Conservation (phyloP, 2,113 vertebrate species). For the Osmerus eperlanus region DNA sequence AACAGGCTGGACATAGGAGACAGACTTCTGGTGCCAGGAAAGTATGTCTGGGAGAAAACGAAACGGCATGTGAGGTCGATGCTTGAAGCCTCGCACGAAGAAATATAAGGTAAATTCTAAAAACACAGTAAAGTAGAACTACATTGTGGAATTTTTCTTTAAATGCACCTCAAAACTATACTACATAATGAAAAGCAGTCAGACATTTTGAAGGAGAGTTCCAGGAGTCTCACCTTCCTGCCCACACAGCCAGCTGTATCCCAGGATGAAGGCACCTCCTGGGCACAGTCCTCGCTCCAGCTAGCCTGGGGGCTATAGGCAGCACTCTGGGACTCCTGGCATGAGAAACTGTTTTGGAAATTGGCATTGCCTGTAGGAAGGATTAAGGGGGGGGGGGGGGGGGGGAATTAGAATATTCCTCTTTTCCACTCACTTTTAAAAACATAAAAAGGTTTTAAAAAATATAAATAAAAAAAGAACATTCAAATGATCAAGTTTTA, state of each 20-base stretch:
- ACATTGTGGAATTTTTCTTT: no score
- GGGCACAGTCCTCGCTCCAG: slow-evolving; percentile 70
- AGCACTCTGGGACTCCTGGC: slow-evolving; percentile 54
- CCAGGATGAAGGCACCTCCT: slow-evolving; percentile 65
- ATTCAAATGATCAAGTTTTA: not conserved
- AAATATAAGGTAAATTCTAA: no score
- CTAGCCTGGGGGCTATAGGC: slow-evolving; percentile 53
- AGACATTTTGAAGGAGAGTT: no score
- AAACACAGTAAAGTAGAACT: no score
- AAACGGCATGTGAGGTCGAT: not conserved
- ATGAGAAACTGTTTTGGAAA: slow-evolving; percentile 57
- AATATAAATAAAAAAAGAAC: no score
- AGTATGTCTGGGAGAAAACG: slow-evolving; percentile 78
- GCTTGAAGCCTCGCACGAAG: not conserved
- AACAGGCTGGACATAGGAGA: slow-evolving; percentile 98
- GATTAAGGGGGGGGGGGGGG: not conserved
- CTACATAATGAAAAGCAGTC: no score
- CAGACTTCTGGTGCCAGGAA: slow-evolving; percentile 93
- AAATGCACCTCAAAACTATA: no score
- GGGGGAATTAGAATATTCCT: no score
- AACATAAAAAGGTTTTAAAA: no score
- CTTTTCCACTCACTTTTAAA: no score
- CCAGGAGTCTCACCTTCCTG: slow-evolving; percentile 66
- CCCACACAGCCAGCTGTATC: slow-evolving; percentile 68
- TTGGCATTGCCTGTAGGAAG: slow-evolving; percentile 59